A percentile compares a stretch with the other conserved stretches of the same genome.
Evolutionary conservation across 1,140 invertebrate species (phyloP).

Genomic region (Dendrolimus kikuchii): DNA sequence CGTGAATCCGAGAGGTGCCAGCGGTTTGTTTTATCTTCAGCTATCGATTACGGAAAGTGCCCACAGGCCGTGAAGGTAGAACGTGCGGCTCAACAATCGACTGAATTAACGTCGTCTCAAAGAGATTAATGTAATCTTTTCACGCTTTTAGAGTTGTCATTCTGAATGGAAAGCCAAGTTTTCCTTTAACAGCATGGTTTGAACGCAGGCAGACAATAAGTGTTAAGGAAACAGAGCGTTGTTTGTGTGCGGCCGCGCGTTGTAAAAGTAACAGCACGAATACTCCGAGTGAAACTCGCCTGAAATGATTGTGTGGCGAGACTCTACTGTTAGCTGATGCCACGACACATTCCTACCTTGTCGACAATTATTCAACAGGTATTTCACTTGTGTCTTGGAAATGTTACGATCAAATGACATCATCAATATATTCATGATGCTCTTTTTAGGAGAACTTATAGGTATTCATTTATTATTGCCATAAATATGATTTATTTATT

Average conservation of each 20-base stretch:
- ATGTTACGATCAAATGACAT: not conserved
- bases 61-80: no score
- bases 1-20: no score
- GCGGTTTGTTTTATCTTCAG: no score
- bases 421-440: not conserved
- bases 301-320: constrained; percentile 54
- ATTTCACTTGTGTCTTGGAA: constrained; percentile 28
- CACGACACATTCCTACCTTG: constrained; percentile 53
- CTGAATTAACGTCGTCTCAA: not conserved
- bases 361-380: constrained; percentile 38
- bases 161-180: constrained; percentile 52
- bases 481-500: no score
- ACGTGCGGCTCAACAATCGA: no score
- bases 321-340: constrained; percentile 23
- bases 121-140: not conserved
- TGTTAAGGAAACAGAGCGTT: constrained; percentile 67
- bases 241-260: constrained; percentile 65
- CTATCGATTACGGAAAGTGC: no score
- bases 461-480: no score
- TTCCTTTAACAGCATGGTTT: constrained; percentile 39
- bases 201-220: constrained; percentile 46
- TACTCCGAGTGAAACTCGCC: constrained; percentile 67
- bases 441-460: not conserved
- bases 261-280: constrained; percentile 69
- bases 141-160: constrained; percentile 4